Conservation (phyloP, 2,113 vertebrate species). For the Phycodurus eques region DNA sequence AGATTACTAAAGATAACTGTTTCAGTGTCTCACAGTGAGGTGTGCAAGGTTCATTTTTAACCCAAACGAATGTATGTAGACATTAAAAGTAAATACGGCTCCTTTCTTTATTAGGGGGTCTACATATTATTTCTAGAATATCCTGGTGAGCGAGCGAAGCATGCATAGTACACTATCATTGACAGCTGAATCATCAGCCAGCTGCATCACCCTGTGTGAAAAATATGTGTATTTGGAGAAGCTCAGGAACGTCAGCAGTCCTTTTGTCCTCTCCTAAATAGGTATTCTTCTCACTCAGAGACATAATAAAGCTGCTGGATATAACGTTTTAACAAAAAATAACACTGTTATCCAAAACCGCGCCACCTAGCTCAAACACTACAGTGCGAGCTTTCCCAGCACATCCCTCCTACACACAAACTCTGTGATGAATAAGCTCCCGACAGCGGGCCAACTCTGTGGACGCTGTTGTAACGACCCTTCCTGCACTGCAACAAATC, state of each 20-base stretch:
- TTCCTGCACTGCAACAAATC: constrained; percentile 39
- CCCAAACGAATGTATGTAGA: too few relatives aligned
- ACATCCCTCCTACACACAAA: constrained; percentile 52
- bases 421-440: constrained; percentile 47
- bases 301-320: constrained; percentile 28
- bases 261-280: constrained; percentile 23
- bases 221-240: not conserved
- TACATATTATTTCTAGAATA: not conserved
- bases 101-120: not conserved
- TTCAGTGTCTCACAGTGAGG: not conserved
- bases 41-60: not conserved
- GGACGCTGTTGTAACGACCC: constrained; percentile 29
- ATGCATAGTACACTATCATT: not conserved
- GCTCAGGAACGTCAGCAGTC: constrained; percentile 13
- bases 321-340: constrained; percentile 43
- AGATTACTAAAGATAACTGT: not conserved
- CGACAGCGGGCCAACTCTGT: constrained; percentile 40
- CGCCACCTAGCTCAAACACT: constrained; percentile 36
- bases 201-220: not conserved
- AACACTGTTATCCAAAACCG: constrained; percentile 33
- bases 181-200: not conserved
- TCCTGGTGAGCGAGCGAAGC: not conserved
- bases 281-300: constrained; percentile 23
- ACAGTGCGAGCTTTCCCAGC: constrained; percentile 47
- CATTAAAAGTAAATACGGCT: not conserved